These are phyloP conservation scores for Fratercula arctica DNA, from an alignment of 2,797 vertebrate genomes.

Conservation along the genomic window DNA sequence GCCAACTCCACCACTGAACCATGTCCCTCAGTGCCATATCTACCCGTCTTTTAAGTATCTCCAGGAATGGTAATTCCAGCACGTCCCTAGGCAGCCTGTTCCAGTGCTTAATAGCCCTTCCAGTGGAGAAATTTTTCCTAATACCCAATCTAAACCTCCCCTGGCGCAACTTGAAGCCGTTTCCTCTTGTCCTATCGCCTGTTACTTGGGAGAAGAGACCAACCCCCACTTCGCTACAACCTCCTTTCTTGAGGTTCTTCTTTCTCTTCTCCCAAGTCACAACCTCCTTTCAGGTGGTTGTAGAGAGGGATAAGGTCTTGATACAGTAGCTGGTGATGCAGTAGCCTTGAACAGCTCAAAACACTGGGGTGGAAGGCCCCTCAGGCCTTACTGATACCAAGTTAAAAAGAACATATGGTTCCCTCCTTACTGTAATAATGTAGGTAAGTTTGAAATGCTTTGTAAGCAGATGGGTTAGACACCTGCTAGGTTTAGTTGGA, in stretches of 20 bases:
- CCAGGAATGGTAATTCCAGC: not conserved
- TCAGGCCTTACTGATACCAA: no score
- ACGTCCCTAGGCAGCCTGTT: not conserved
- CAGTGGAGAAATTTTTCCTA: not conserved
- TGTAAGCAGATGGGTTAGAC: no score
- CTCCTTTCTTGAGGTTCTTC: no score
- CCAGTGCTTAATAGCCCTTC: not conserved
- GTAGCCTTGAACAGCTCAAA: no score
- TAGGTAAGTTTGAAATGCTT: no score
- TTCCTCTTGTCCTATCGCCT: not conserved
- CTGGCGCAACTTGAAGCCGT: not conserved
- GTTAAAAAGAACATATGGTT: no score
- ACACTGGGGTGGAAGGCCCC: no score
- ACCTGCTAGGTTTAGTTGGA: no score
- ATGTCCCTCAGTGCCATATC: not conserved
- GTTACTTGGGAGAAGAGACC: not conserved
- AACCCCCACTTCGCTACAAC: no score
- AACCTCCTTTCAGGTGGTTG: not conserved
- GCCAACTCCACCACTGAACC: not conserved
- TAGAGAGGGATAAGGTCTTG: not conserved
- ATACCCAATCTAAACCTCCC: not conserved
- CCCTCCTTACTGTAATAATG: no score
- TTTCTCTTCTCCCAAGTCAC: no score
- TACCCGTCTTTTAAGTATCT: not conserved
- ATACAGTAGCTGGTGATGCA: no score